Base-by-base conservation (phyloP, 2,113 vertebrate genomes). In the Nycticryphes semicollaris region DNA sequence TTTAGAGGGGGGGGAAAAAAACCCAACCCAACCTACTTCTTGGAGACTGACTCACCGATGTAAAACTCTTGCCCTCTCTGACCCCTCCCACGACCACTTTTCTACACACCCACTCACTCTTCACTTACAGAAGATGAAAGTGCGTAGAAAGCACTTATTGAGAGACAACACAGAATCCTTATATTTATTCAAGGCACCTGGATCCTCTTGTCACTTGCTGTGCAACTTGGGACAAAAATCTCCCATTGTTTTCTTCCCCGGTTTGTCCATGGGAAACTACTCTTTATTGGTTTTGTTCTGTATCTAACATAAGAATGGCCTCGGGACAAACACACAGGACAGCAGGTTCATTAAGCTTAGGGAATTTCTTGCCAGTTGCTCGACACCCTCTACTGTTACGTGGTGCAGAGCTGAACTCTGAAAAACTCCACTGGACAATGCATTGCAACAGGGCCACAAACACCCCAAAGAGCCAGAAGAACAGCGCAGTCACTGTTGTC, bases 351-450 rank as follows among this genome's bases (percentile, higher is more conserved):
- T 4, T 67, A n/a, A 82, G 57, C 2, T 2, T 13, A 64, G 20
- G 30, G 57, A 59, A 85, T 31, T 75, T 67, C 64, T 75, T 72
- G 57, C 14, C 19, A 90, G 35, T 3, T 84, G 15, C 20, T 37
- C 0, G 3, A 69, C 24, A 39, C 9, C 72, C 22, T 31, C 54
- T 72, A n/a, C 27, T 54, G 33, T 41, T n/a, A 50, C 0, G 0
- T 7, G 7, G 27, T 24, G 7, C 50, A 74, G 60, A 73, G 72
- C 35, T 86, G 72, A 66, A 69, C 41, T 83, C 33, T 3, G 1
- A 35, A 60, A 62, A 59, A 39, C 10, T 4, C 33, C 31, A 67
- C 0, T 47, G 56, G 56, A 30, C 7, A 6, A 8, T n/a, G 31
- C 37, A 31, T 2, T 53, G 31, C 77, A 74, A 48, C n/a, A 70